Percentiles rank a stretch among this genome's conserved stretches.
Conservation (phyloP, 2,113 vertebrate species). For the Mixornis gularis region DNA sequence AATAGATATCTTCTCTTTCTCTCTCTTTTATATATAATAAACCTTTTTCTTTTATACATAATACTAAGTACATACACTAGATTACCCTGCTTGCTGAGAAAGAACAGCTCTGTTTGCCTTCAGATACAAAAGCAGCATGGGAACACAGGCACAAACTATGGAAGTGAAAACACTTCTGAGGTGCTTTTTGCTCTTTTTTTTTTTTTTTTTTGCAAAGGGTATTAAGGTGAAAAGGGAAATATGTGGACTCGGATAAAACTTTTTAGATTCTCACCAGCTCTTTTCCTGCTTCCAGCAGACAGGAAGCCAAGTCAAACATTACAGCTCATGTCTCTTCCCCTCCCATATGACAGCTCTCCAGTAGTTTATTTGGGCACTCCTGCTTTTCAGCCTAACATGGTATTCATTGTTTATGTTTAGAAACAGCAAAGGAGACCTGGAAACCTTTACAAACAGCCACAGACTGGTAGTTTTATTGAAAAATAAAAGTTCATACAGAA, state of each 20-base stretch:
- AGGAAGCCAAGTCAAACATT: slow-evolving; percentile 51
- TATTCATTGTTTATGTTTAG: neutral
- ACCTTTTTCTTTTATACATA: neutral
- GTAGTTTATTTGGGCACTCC: neutral
- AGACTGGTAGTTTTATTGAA: neutral
- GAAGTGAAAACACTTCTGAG: neutral
- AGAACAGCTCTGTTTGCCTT: neutral
- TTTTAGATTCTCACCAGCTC: slow-evolving; percentile 37
- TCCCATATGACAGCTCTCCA: neutral
- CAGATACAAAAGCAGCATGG: neutral
- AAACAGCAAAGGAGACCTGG: neutral
- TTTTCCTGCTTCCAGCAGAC: slow-evolving; percentile 41
- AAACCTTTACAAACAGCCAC: neutral
- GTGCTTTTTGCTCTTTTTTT: neutral
- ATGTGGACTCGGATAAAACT: neutral
- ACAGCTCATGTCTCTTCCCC: slow-evolving; percentile 37
- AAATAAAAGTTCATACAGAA: neutral
- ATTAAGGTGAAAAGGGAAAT: slow-evolving; percentile 12
- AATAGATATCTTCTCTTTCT: neutral
- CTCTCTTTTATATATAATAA: neutral
- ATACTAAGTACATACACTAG: neutral
- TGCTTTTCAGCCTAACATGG: neutral
- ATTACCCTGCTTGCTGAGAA: neutral
- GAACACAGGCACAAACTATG: neutral
- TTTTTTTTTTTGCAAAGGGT: neutral